Conservation (phyloP, 1,140 invertebrate genomes). For the Hypsibius dujardini region DNA sequence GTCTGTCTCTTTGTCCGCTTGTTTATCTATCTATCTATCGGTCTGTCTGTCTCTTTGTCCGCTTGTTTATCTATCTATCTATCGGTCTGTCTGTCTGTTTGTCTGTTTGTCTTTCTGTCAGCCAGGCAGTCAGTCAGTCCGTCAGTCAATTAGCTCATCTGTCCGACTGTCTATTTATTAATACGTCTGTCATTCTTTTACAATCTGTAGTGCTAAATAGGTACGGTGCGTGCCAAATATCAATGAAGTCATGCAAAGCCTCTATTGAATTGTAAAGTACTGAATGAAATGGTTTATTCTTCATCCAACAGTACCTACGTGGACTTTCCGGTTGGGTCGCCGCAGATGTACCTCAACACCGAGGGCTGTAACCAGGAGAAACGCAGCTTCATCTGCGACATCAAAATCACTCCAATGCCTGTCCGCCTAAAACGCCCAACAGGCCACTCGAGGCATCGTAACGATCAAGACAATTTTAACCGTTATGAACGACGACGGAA, state of each 20-base stretch:
- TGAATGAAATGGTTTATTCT: background rate
- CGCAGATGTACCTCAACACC: background rate
- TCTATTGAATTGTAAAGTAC: background rate
- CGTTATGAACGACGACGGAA: background rate
- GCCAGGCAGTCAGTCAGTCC: background rate
- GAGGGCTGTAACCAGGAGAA: background rate
- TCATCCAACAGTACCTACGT: conserved; percentile 10
- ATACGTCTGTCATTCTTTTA: background rate
- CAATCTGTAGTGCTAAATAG: background rate
- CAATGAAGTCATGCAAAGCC: background rate
- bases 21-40: no score
- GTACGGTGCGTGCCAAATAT: background rate
- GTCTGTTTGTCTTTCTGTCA: background rate
- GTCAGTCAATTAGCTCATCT: background rate
- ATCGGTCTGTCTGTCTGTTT: background rate
- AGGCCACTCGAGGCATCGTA: background rate
- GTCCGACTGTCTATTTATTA: background rate
- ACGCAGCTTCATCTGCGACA: background rate
- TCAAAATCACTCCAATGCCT: background rate
- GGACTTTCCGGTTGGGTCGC: background rate
- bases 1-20: no score
- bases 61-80: background rate
- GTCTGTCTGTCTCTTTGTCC: background rate
- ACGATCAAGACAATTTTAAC: background rate
- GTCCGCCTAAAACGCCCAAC: background rate